Evolutionary conservation across 2,113 vertebrate species (phyloP), one percentile per base, ranked within the genome.

Genomic region (Oceanites oceanicus): DNA sequence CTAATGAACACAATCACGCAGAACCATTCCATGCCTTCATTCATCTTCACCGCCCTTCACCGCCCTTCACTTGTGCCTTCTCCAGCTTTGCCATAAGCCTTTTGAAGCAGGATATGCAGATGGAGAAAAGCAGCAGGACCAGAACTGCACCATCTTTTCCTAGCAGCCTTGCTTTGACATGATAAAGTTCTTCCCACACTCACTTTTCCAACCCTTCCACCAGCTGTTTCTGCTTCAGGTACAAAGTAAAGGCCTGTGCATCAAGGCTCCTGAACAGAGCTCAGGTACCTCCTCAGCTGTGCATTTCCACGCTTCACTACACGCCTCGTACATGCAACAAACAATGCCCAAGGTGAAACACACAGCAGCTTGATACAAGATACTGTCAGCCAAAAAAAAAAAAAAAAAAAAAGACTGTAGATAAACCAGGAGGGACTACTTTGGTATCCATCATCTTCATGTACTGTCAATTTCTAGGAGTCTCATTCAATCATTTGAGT

Each of bases 61-160:
- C n/a, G n/a, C n/a, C n/a, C n/a, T n/a, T n/a, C n/a, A n/a, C 90
- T 7, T 66, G 59, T 16, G 18, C 73, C 61, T 81, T 14, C 18
- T 16, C 44, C 82, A 65, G 75, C 56, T 90, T 56, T 68, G 62
- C 61, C 36, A 3, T 22, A 16, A 79, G 45, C 17, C 63, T 76
- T 77, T 26, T n/a, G 50, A 72, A 80, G 71, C 0, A 0, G 26
- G 16, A 71, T 34, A 19, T 0, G 0, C 56, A 53, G 42, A 34
- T 40, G 49, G 34, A 29, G 40, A 78, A 67, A 13, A 65, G 4
- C 4, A 92, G n/a, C 76, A 72, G 34, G n/a, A 49, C 30, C 47
- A 86, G 8, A 55, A 25, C 32, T 5, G 18, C 32, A n/a, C 13
- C 32, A 40, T 1, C n/a, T 74, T 92, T 47, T 55, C 9, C 73